phyloP scores from a whole-genome alignment of 2,888 invertebrate species.

The Eristalis pertinax region DNA sequence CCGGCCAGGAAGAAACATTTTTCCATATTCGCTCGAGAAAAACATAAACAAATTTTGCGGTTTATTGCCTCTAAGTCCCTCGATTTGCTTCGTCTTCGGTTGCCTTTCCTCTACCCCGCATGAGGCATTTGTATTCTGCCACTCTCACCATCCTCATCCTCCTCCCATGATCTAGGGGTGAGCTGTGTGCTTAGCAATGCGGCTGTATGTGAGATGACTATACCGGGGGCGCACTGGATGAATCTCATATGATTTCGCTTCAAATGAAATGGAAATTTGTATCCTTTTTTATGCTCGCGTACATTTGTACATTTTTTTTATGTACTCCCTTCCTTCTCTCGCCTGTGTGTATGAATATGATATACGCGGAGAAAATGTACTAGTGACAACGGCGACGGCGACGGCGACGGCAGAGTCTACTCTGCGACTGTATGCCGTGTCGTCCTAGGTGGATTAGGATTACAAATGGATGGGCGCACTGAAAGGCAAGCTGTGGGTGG shows the following conservation, averaged over 20 bases:
- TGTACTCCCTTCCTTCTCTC: constrained; percentile 33
- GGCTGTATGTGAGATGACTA: constrained; percentile 36
- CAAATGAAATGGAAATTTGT: constrained; percentile 73
- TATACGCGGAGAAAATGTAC: constrained; percentile 70
- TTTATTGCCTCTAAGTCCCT: constrained; percentile 75
- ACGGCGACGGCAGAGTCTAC: constrained; percentile 52
- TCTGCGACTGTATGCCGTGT: constrained; percentile 45
- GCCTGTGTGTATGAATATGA: constrained; percentile 35
- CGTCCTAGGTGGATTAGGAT: constrained; percentile 69
- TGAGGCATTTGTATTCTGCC: constrained; percentile 38
- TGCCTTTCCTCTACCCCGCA: constrained; percentile 55
- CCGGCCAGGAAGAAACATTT: constrained; percentile 66
- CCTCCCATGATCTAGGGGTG: not conserved
- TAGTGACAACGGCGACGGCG: constrained; percentile 35
- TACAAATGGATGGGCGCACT: constrained; percentile 59
- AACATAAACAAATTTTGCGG: constrained; percentile 75
- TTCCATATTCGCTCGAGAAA: constrained; percentile 73
- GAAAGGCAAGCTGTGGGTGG: constrained; percentile 25
- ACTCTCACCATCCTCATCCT: constrained; percentile 4
- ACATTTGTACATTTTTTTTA: constrained; percentile 68
- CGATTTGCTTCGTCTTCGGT: constrained; percentile 66
- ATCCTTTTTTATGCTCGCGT: constrained; percentile 70
- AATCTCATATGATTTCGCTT: constrained; percentile 71
- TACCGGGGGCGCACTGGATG: constrained; percentile 62
- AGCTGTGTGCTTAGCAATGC: not conserved